Evolutionary conservation across 2,113 vertebrate species (phyloP), one percentile per base, ranked within the genome.

Genomic region (Entomyzon cyanotis): DNA sequence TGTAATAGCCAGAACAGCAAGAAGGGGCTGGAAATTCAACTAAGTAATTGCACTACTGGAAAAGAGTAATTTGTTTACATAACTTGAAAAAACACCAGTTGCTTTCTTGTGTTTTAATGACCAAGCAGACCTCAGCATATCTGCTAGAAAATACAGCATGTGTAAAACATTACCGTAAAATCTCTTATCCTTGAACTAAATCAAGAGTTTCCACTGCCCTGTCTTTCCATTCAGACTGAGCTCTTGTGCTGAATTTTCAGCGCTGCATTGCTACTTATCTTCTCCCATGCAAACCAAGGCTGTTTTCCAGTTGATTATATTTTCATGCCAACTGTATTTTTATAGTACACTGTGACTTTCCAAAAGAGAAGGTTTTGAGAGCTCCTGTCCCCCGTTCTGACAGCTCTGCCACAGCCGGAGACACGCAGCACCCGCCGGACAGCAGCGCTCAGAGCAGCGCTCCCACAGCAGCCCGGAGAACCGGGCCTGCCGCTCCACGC

Each of bases 211-310:
- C 28, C 28, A 25, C 20, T 21, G 31, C 23, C 25, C 20, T n/a
- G 77, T 17, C 20, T 15, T 7, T 46, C 20, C 42, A 58, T 4
- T 19, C 13, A 39, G 6, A 58, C 0, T 16, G 52, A 67, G 30
- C 0, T 1, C 7, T 7, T 33, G 4, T 2, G 46, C 44, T 35
- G 21, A 49, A 44, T 30, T 69, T 60, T 52, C 74, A 65, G 25
- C 71, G 19, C 24, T 47, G 27, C 42, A 49, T 25, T n/a, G 13
- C 49, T 39, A 17, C 12, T 31, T n/a, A 21, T 11, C 35, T 47
- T 42, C 39, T 12, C 21, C 8, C 15, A 17, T 0, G 3, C 12
- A 12, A 25, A 58, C 33, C 2, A 59, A 59, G 0, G 13, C 0
- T 25, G 4, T 24, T 31, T 30, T 18, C 30, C 3, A n/a, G 8